Percentiles rank a stretch among this genome's conserved stretches.
Evolutionary conservation across 2,113 vertebrate genomes (phyloP).

Genomic region (Poecilia latipinna): DNA sequence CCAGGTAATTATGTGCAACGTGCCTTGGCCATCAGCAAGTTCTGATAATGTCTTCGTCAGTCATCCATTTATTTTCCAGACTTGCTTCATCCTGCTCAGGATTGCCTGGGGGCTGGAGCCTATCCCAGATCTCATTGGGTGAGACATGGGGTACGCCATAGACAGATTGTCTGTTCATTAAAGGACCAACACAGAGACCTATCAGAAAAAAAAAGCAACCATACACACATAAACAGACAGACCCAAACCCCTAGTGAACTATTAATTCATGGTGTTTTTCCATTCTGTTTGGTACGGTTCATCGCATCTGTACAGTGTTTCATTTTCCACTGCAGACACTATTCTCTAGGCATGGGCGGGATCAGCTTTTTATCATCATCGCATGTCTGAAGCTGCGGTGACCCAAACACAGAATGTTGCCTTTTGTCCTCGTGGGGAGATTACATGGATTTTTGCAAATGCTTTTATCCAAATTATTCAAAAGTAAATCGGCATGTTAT

Average conservation of each 20-base stretch:
- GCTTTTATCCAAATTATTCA: background rate
- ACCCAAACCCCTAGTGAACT: background rate
- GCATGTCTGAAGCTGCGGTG: background rate
- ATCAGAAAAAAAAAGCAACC: background rate
- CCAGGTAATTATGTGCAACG: background rate
- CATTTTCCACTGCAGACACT: slow-evolving; percentile 1
- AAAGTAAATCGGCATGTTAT: background rate
- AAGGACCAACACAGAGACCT: background rate
- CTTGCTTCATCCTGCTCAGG: background rate
- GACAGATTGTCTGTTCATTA: background rate
- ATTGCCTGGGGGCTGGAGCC: background rate
- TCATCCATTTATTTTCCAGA: background rate
- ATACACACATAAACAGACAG: background rate
- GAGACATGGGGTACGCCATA: background rate
- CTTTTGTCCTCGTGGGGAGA: background rate
- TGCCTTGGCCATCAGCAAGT: background rate
- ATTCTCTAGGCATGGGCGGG: background rate
- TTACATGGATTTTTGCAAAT: background rate
- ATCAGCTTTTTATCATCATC: background rate
- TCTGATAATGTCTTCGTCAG: background rate
- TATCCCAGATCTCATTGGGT: background rate
- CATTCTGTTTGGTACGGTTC: background rate
- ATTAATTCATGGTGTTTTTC: background rate
- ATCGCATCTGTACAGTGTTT: background rate
- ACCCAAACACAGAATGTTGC: background rate